Evolutionary conservation across 2,113 vertebrate genomes (phyloP), one percentile per base, ranked within the genome.

Genomic region (Rallus limicola): DNA sequence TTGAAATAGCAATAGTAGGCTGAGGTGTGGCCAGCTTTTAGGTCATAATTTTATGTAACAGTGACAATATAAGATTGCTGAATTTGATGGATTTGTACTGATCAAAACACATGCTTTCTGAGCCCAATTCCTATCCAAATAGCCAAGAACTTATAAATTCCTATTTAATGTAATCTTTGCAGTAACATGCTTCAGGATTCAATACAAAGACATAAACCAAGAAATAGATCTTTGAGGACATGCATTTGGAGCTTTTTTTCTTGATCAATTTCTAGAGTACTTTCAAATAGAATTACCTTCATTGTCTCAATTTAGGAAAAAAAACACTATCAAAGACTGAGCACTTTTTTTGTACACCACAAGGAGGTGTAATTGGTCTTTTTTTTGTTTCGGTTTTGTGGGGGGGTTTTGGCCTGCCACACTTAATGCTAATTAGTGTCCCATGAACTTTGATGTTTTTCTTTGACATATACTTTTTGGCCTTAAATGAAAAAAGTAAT

Each of bases 361-460:
- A 64, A 97, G 97, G 95, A 92, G 97, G 96, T 82, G 96, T 69
- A 89, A 65, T 82, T 93, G 75, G 65, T 86, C 80, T 82, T 86
- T 72, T 31, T 16, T n/a, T 11, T 36, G 11, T 28, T 16, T 17
- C 5, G 8, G 23, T 15, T 52, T 42, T 11, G 8, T 2, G 50
- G 25, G 52, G 52, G 26, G 15, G 29, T 34, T 7, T 80, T 71
- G 5, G 7, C 25, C 21, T 78, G 31, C 9, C 17, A 17, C 20
- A 4, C 3, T 68, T 29, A 31, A 36, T 76, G 60, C 6, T 6
- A 21, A 26, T 72, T 52, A n/a, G 29, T 82, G 38, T 42, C 19
- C 36, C 13, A 1, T 65, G 16, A 52, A 21, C 2, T 70, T 16
- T 50, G 13, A 20, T 15, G 3, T 3, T 25, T 58, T 74, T 20